phyloP scores from a whole-genome alignment of 1,140 invertebrate genomes.

The Macrobrachium nipponense region DNA sequence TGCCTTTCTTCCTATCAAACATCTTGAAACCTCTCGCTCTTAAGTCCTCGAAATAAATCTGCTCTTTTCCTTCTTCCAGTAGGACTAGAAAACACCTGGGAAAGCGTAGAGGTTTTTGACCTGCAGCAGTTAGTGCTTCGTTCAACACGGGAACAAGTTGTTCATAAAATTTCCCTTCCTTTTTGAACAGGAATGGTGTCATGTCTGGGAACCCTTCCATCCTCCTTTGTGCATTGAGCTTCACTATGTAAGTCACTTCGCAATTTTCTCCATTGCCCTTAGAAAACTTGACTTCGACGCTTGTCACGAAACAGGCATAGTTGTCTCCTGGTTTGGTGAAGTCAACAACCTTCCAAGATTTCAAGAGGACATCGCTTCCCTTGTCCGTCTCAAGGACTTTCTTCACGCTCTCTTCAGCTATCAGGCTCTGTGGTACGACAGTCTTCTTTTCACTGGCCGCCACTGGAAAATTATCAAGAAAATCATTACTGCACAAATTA shows the following conservation, averaged over 20 bases:
- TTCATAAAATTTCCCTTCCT: constrained; percentile 30
- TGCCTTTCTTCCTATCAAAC: constrained; percentile 26
- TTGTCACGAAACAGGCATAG: constrained; percentile 26
- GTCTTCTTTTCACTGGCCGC: no score
- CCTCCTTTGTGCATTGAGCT: constrained; percentile 15
- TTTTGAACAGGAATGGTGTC: constrained; percentile 1
- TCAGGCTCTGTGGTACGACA: no score
- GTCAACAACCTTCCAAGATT: constrained; percentile 25
- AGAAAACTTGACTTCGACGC: constrained; percentile 20
- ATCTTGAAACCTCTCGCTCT: constrained; percentile 17
- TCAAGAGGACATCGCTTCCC: background rate
- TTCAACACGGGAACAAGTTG: constrained; percentile 17
- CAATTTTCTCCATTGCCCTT: background rate
- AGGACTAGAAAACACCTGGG: constrained; percentile 9
- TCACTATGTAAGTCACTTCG: constrained; percentile 40
- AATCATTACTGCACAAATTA: no score
- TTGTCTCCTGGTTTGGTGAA: constrained; percentile 51
- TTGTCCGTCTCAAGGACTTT: background rate
- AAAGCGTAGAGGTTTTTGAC: constrained; percentile 11
- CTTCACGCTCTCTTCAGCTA: background rate
- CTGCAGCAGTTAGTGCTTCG: background rate
- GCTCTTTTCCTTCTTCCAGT: background rate
- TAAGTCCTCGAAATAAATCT: constrained; percentile 39
- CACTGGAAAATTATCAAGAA: no score
- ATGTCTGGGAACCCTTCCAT: constrained; percentile 15